Evolutionary conservation across 2,113 vertebrate genomes (phyloP).

Genomic region (Thalassarche chlororhynchos): DNA sequence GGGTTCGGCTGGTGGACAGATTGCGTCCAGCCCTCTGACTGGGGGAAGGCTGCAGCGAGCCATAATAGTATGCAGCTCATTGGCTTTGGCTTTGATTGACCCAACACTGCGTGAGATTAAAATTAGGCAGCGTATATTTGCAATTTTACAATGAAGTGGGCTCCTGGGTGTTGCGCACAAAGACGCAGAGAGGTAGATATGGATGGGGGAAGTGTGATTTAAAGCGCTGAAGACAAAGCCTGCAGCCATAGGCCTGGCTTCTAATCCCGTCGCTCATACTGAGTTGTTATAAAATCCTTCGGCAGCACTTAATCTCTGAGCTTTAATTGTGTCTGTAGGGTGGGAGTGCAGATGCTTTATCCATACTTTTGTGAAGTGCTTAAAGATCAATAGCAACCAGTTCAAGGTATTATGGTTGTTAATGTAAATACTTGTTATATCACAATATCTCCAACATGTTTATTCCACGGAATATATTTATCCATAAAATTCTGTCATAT

Average conservation of each 20-base stretch:
- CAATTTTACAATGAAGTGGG: neutral
- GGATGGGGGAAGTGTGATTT: constrained; percentile 23
- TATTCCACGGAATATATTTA: constrained; percentile 25
- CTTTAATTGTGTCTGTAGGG: neutral
- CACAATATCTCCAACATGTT: neutral
- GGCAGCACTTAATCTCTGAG: neutral
- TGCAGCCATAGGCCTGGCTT: constrained; percentile 25
- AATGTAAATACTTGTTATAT: neutral
- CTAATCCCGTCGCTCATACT: neutral
- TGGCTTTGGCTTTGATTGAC: constrained; percentile 53
- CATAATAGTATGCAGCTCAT: neutral
- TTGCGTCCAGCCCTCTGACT: constrained; percentile 23
- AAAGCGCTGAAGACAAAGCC: constrained; percentile 52
- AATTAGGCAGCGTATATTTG: constrained; percentile 1
- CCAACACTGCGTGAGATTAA: constrained; percentile 8
- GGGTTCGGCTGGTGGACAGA: constrained; percentile 14
- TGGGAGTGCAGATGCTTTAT: neutral
- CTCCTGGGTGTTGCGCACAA: constrained; percentile 3
- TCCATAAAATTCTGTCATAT: constrained; percentile 37
- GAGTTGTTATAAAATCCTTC: neutral
- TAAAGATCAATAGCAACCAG: neutral
- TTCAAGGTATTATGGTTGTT: neutral
- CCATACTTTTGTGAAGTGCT: neutral
- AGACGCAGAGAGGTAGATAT: neutral
- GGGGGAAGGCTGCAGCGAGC: constrained; percentile 27